Conservation (phyloP, 2,797 vertebrate species). For the Macrochelys suwanniensis region DNA sequence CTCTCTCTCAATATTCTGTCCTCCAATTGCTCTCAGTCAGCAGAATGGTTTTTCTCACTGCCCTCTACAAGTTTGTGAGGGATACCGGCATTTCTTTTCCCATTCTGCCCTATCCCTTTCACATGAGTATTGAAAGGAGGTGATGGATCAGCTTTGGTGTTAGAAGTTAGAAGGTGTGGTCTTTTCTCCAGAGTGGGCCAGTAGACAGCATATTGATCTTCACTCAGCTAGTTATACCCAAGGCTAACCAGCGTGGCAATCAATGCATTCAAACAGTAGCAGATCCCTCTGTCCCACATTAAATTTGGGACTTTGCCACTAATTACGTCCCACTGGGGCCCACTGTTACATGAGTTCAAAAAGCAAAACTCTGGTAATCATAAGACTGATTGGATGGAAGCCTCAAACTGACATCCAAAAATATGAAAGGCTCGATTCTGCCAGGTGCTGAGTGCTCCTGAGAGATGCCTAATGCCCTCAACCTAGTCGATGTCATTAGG, state of each 20-base stretch:
- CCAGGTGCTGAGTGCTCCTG: background rate
- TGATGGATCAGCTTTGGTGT: background rate
- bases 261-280: background rate
- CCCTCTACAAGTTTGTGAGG: background rate
- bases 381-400: background rate
- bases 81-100: background rate
- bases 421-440: background rate
- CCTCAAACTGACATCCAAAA: background rate
- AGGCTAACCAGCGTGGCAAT: background rate
- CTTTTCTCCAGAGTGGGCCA: background rate
- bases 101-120: background rate
- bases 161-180: background rate
- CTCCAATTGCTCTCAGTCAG: background rate
- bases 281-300: background rate
- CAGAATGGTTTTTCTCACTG: background rate
- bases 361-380: background rate
- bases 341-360: background rate
- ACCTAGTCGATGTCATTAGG: background rate
- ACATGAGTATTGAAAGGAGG: background rate
- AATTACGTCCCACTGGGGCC: background rate
- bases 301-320: background rate
- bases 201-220: background rate
- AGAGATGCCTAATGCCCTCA: background rate
- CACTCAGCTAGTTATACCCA: background rate
- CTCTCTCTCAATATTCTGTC: background rate